Base-by-base conservation (phyloP, 2,113 vertebrate species). In the Poeciliopsis turrubarensis region DNA sequence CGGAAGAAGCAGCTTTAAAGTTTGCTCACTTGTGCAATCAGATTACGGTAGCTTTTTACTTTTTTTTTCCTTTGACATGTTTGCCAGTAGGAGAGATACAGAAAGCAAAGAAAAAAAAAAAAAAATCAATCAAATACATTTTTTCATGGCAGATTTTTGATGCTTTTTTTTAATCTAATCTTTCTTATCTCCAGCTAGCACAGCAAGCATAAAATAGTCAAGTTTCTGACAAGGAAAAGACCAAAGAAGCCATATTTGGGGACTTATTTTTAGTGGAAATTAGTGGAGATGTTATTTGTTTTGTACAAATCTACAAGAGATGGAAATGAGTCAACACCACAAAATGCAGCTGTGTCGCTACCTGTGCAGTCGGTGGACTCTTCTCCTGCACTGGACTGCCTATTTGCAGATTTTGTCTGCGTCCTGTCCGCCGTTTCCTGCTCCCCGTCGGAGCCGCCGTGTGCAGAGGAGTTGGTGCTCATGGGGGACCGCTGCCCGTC, bases 391-490 rank as follows among this genome's bases (percentile, higher is more conserved):
- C 95, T 97, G 87, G 95, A 96, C 84, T 96, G 96, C 90, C 94
- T 96, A 63, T 95, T 95, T 8, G 91, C 87, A 37, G 94, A 93
- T 92, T 97, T 98, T n/a, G 75, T 73, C 37, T 92, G 90, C n/a
- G 85, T 73, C 93, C 98, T 98, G 67, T 98, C 97, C 1, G 77
- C 78, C 0, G 94, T 86, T 0, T 99, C 97, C 85, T 96, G 96
- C 83, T 99, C 98, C 57, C 96, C 95, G 30, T 99, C 97, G 0
- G 97, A 99, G n/a, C 97, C 97, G 0, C 97, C 98, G 81, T 98
- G 97, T 79, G 96, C 96, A 0, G 97, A 99, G 4, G 97, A 99
- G 93, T 97, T 98, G 32, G 97, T 98, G 79, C 97, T 99, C 95
- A 97, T 96, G 9, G 97, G 97, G 19, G 97, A 99, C n/a, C 97